Evolutionary conservation across 2,888 invertebrate species (phyloP), one percentile per base, ranked within the genome.

Genomic region (Lepas anatifera): DNA sequence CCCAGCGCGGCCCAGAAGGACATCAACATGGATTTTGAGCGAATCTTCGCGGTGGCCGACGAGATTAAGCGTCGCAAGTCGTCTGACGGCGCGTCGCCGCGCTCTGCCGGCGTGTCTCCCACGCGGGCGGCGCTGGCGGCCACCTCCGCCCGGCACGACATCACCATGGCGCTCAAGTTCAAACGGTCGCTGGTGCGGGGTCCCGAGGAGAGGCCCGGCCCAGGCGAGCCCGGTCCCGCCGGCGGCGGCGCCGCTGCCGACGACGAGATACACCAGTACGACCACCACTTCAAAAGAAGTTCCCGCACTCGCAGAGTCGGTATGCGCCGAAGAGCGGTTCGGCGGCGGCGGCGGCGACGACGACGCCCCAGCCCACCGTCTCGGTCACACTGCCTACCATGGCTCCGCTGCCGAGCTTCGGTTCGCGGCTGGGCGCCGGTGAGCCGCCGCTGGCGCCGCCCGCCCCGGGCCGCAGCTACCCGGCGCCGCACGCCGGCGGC

Each of bases 331-430:
- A 46, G 76, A 52, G 70, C 41, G 70, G 72, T 46, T 69, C 73
- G 0, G 16, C 72, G 73, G 76, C 67, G 75, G 77, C 68, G 74
- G 74, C 72, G 69, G 73, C 68, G 75, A 76, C 75, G 43, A 70
- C 71, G 71, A 73, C 70, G 78, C 70, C 78, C 78, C 71, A 79
- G 80, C 64, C 79, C 25, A 10, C 25, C 25, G 22, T 10, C 25
- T n/a, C 52, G 8, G 58, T 58, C 29, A 58, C 58, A 13, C 64
- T 64, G 64, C 64, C 64, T 39, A 64, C 64, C 39, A 64, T 64
- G 64, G 64, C 64, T 7, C 64, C 64, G 39, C 64, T 64, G 64
- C 37, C 64, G 37, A 64, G 64, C 64, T 64, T 64, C 64, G 39
- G 64, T 13, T 39, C 64, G 25, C 64, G 39, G 37, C 39, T 64